phyloP scores from a whole-genome alignment of 2,113 vertebrate genomes.

The Loxodonta africana region DNA sequence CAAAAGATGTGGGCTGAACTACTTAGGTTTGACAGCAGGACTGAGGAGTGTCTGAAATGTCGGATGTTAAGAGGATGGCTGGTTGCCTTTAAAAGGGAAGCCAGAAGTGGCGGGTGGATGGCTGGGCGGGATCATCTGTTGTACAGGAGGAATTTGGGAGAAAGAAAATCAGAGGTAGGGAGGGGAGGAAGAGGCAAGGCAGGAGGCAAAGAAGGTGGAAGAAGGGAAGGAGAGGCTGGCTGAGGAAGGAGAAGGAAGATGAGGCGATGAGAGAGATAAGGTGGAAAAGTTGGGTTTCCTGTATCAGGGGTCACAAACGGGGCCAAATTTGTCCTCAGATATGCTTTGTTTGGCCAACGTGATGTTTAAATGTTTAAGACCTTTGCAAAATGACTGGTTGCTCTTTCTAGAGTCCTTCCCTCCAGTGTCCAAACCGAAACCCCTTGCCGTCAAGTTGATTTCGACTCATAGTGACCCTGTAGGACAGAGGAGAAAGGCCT shows the following conservation, averaged over 20 bases:
- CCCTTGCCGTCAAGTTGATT: too few relatives aligned
- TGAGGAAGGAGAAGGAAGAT: background rate
- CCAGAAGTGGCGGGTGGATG: background rate
- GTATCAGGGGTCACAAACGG: background rate
- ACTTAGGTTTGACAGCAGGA: constrained; percentile 68
- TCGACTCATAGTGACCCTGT: too few relatives aligned
- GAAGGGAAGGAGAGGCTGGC: background rate
- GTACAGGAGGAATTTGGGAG: background rate
- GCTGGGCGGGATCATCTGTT: background rate
- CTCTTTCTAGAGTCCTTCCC: background rate
- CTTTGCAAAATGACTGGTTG: background rate
- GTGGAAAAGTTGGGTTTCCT: background rate
- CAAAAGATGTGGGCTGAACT: background rate
- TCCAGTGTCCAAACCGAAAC: too few relatives aligned
- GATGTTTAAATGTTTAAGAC: background rate
- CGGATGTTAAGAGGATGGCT: constrained; percentile 69
- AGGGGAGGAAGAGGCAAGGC: background rate
- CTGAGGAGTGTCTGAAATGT: constrained; percentile 67
- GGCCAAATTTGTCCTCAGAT: background rate
- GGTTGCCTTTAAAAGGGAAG: constrained; percentile 41
- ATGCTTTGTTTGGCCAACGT: background rate
- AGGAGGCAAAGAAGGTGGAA: background rate
- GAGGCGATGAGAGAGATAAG: background rate
- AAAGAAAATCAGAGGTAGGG: background rate
- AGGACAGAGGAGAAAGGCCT: too few relatives aligned